Percentiles rank a stretch among this genome's conserved stretches.
phyloP scores from a whole-genome alignment of 1,140 invertebrate genomes.

The Scaptomyza hsui region DNA sequence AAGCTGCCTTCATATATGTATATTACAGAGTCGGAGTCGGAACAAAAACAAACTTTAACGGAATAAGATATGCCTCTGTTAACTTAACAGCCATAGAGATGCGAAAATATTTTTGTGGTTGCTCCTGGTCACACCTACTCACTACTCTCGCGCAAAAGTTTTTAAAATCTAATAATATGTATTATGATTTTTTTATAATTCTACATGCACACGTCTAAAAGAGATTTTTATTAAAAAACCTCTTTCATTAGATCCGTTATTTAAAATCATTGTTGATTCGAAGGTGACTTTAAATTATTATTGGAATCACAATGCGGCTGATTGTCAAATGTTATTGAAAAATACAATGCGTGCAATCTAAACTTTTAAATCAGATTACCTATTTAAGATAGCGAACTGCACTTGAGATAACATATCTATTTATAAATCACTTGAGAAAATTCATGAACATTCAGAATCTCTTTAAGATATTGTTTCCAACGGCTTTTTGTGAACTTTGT shows the following conservation, averaged over 20 bases:
- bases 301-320: no score
- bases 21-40: no score
- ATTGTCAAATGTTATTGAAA: neutral
- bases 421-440: conserved; percentile 17
- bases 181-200: no score
- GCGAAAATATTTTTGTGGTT: neutral
- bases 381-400: conserved; percentile 9
- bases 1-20: neutral
- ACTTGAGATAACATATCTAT: conserved; percentile 28
- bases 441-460: neutral
- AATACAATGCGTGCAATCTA: neutral
- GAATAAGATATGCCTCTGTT: neutral
- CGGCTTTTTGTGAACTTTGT: conserved; percentile 15
- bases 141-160: no score
- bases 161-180: no score
- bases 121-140: no score
- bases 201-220: no score
- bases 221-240: no score
- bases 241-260: no score
- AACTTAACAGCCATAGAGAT: neutral
- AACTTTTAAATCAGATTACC: neutral
- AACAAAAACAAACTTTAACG: no score
- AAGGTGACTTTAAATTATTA: no score
- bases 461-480: conserved; percentile 18
- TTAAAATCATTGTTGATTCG: no score